phyloP scores from a whole-genome alignment of 2,113 vertebrate species.

The Catharus bicknelli region DNA sequence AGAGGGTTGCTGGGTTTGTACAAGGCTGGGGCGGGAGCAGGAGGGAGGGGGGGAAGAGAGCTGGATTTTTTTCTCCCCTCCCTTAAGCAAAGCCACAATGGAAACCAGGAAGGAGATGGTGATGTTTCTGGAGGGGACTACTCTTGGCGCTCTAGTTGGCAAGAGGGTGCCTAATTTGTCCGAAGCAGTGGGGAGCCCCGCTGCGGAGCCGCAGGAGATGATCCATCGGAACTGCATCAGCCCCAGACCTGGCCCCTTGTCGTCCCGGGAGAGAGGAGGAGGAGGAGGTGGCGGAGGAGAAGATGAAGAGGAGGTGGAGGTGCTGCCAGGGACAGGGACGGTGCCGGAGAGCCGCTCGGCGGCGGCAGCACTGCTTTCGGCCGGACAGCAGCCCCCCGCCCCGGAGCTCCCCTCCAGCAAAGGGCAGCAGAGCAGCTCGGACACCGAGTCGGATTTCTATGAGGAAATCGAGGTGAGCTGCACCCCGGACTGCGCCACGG shows the following conservation, averaged over 20 bases:
- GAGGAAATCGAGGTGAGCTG: constrained; percentile 99
- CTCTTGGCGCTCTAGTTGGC: constrained; percentile 81
- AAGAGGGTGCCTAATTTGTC: constrained; percentile 84
- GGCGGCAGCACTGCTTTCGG: constrained; percentile 74
- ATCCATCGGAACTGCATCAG: constrained; percentile 82
- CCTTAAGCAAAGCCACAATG: constrained; percentile 75
- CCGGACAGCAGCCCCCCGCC: constrained; percentile 71
- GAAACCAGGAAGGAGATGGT: constrained; percentile 92
- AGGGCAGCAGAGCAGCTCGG: constrained; percentile 91
- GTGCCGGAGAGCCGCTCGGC: constrained; percentile 77
- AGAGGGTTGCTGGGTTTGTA: constrained; percentile 55
- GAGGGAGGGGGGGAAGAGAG: constrained; percentile 43
- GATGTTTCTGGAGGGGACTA: constrained; percentile 88
- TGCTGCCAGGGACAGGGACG: constrained; percentile 79
- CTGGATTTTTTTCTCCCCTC: constrained; percentile 49
- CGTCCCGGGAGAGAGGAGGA: constrained; percentile 78
- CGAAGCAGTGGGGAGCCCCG: constrained; percentile 80
- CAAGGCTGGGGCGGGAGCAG: constrained; percentile 40
- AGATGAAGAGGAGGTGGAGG: constrained; percentile 74
- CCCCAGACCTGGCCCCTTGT: constrained; percentile 79
- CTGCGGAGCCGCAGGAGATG: constrained; percentile 81
- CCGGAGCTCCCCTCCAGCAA: constrained; percentile 78
- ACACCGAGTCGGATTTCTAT: constrained; percentile 98
- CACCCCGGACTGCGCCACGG: constrained; percentile 88
- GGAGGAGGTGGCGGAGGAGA: constrained; percentile 69